Evolutionary conservation across 2,113 vertebrate species (phyloP), one percentile per base, ranked within the genome.

Genomic region (Cochlearius cochlearius): DNA sequence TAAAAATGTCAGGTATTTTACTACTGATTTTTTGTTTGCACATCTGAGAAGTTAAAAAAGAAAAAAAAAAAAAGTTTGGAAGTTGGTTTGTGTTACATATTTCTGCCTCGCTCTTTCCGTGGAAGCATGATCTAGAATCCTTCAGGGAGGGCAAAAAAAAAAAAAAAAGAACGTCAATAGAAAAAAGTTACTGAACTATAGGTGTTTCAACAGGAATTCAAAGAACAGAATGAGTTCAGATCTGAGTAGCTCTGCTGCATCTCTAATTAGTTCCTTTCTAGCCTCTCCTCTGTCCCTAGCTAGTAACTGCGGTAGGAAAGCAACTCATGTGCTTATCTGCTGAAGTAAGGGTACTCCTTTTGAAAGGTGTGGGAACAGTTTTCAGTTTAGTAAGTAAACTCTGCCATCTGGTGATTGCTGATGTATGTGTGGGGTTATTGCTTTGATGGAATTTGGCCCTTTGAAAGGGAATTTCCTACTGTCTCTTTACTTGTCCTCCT

Each of bases 341-440:
- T 74, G 41, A 43, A 43, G 15, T 43, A 43, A 43, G 41, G 41
- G 41, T 43, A 43, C 14, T 79, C 64, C 34, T 66, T 86, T 56
- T 30, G 62, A 80, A 45, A 92, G 53, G 9, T 58, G 38, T 73
- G 39, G 52, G 30, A 43, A 12, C 10, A 23, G 30, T 36, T 68
- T 50, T 86, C 22, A 18, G 49, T 64, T 92, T 9, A 34, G 49
- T 5, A 64, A 90, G 75, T 43, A 68, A 86, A 59, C 69, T 72
- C 71, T 96, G 90, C 74, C 74, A 59, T 45, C 90, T 91, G 90
- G 53, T 86, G 85, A 91, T 90, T 39, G 58, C 50, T 67, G 43
- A 5, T 30, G 36, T 32, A 10, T 2, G 1, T 7, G 5, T 26
- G 92, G 81, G 53, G 36, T 17, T 75, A 38, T 17, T 45, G 27